Evolutionary conservation across 1,140 invertebrate species (phyloP), one percentile per base, ranked within the genome.

Genomic region (Bombus confusus): DNA sequence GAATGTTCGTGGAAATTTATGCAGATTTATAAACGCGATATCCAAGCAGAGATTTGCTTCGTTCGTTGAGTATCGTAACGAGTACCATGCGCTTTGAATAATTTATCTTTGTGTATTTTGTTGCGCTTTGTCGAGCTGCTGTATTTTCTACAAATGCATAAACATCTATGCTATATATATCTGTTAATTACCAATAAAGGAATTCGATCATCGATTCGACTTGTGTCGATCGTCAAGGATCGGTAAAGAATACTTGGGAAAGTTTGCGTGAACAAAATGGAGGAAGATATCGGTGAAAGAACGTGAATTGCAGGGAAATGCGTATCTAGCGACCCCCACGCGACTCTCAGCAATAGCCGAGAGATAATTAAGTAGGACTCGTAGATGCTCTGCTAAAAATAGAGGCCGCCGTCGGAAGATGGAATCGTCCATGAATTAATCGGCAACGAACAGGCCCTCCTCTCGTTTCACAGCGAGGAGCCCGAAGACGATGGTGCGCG

Each of bases 301-400:
- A 68, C 0, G 10, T 2, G 18, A 37, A n/a, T 15, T 0, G 22
- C n/a, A 43, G 28, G 31, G 39, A 41, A 66, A 66, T 41, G n/a
- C 47, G 37, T 77, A 73, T 85, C 37, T 62, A 6, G 12, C 22
- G 31, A 12, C 52, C 57, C 66, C 66, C 41, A 69, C 77, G 57
- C 66, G 34, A 22, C 15, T 79, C 25, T 37, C 68, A 12, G 39
- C 39, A 72, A 85, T 80, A 80, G 25, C 41, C 76, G n/a, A 25
- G 37, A 79, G 76, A 85, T 85, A 85, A 85, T 80, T 73, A 85
- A 80, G 68, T 85, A 80, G 83, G 77, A 80, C 76, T 68, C 39
- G 66, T 73, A 80, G 76, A 85, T 72, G 83, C 52, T 52, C 18
- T 28, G 83, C 76, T 85, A 85, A 80, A 85, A 85, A 85, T 85